These are phyloP conservation scores for Chrysopilus asiliformis DNA, from an alignment of 2,888 invertebrate species.

Conservation along the genomic window DNA sequence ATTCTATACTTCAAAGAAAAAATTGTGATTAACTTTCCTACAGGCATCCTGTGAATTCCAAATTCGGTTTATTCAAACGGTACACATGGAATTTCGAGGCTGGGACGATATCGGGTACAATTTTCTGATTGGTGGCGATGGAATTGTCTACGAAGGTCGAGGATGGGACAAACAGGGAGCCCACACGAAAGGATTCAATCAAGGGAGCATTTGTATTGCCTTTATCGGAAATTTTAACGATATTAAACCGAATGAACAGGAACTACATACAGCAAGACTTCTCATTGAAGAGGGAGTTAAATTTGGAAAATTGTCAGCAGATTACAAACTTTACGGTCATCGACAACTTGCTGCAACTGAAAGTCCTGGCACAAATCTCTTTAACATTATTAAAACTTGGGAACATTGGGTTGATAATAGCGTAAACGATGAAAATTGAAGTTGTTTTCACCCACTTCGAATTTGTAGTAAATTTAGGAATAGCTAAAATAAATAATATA, in stretches of 20 bases:
- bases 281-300: constrained; percentile 49
- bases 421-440: no score
- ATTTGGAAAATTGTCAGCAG: constrained; percentile 42
- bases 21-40: background rate
- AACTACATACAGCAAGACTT: constrained; percentile 46
- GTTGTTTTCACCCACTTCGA: no score
- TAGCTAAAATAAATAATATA: no score
- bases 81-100: constrained; percentile 49
- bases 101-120: constrained; percentile 64
- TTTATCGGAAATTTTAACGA: constrained; percentile 58
- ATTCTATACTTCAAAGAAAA: no score
- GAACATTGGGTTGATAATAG: no score
- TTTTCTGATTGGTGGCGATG: constrained; percentile 68
- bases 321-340: constrained; percentile 56
- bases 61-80: constrained; percentile 40
- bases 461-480: no score
- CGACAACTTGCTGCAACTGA: constrained; percentile 50
- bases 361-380: constrained; percentile 55
- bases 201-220: constrained; percentile 52
- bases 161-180: constrained; percentile 63
- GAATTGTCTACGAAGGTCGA: constrained; percentile 56
- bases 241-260: constrained; percentile 38
- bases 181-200: constrained; percentile 53
- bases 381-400: constrained; percentile 51
- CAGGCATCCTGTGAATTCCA: constrained; percentile 45